Base-by-base conservation (phyloP, 2,113 vertebrate genomes). In the Nothobranchius furzeri region DNA sequence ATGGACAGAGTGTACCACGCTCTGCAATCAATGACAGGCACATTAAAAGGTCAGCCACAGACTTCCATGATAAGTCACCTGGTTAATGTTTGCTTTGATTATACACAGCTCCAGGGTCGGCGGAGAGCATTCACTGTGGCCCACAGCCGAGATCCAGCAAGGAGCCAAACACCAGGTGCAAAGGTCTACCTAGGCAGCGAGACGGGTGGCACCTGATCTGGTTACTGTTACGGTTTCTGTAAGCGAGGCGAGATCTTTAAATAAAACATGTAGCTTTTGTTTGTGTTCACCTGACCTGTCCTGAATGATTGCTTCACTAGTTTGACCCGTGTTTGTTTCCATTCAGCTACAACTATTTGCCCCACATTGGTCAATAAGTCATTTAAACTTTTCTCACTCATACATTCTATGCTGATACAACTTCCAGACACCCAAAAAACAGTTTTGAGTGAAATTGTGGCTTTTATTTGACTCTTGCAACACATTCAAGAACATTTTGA, bases 11-110 rank as follows among this genome's bases (percentile, higher is more conserved):
- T 60, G 93, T 93, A 91, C 94, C 92, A 90, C 85, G 89, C 92
- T 88, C 94, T 89, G 94, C 95, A 96, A 96, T 96, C 94, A 95
- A 95, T 95, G 94, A 92, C 93, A 91, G 94, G 93, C 94, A 93
- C 95, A 96, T 96, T 96, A 94, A 97, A 98, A 99, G 96, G 97
- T 98, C 96, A 99, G 93, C 91, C 89, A 79, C 93, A 92, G 94
- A 95, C 94, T 95, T 90, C 90, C 85, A 90, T 90, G 89, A 94
- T 91, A 92, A 93, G 92, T 93, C 91, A 93, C 93, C 93, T 93
- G 93, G 90, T 88, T 93, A 92, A 90, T 91, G 85, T 91, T 90
- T 85, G 70, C 82, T 87, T 85, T 85, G 87, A 73, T 87, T 88
- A 85, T 58, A 82, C 70, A 65, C 75, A 45, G 82, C 78, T 54